Base-by-base conservation (phyloP, 2,888 invertebrate species). In the Aspidapion aeneum region DNA sequence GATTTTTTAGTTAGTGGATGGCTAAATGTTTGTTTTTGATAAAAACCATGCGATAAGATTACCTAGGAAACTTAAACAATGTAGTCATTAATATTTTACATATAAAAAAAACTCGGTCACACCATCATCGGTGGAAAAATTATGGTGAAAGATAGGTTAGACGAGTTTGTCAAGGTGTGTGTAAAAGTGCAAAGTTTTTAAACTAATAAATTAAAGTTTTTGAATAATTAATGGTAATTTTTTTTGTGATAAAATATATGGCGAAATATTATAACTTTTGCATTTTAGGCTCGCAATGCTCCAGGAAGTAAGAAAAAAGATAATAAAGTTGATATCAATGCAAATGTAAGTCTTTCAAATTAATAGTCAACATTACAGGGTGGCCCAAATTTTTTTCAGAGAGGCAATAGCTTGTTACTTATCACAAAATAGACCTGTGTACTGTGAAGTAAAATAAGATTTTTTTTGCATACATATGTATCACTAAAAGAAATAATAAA, bases 71-170 rank as follows among this genome's bases (percentile, higher is more conserved):
- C 5, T 35, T 35, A 35, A n/a, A 35, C 12, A 35, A 35, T 35
- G 35, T 35, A 35, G 35, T 35, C n/a, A n/a, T n/a, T n/a, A 35
- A 12, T 35, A 35, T 12, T 7, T 7, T 35, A 3, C 35, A 12
- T n/a, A 51, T 55, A 55, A 55, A 19, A 16, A 55, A 55, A 18
- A 55, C 18, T 55, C n/a, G 21, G 19, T 57, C 35, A n/a, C n/a
- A n/a, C n/a, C n/a, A n/a, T n/a, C n/a, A n/a, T n/a, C n/a, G n/a
- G n/a, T n/a, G n/a, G n/a, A n/a, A n/a, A n/a, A n/a, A n/a, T n/a
- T n/a, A 75, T 75, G 75, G 70, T 67, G 57, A 74, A 71, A 70
- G 74, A 75, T 68, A 72, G 75, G 70, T 71, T 74, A 68, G 68
- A 64, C 57, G 75, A 75, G 62, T 66, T 72, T 48, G 63, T 67